Conservation (phyloP, 2,888 invertebrate genomes). For the Hypolimnas misippus region DNA sequence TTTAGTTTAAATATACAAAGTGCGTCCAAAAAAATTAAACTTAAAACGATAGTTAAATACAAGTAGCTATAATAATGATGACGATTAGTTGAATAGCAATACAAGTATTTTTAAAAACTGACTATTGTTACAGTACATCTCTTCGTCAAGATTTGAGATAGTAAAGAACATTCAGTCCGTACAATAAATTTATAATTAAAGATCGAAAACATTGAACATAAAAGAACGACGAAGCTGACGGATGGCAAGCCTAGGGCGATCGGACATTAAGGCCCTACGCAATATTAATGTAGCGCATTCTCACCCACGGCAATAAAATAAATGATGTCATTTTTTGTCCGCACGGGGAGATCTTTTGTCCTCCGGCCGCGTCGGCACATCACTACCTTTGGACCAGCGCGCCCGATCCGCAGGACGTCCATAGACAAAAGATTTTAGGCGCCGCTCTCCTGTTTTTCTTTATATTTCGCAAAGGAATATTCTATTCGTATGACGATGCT, state of each 20-base stretch:
- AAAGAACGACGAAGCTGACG: slow-evolving; percentile 54
- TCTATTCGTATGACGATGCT: slow-evolving; percentile 62
- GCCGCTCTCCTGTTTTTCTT: slow-evolving; percentile 74
- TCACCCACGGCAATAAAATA: slow-evolving; percentile 82
- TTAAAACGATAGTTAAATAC: neutral
- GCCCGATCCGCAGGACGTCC: slow-evolving; percentile 66
- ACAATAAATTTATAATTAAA: slow-evolving; percentile 33
- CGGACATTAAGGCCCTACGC: slow-evolving; percentile 75
- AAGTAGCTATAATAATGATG: neutral
- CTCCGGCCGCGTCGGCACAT: slow-evolving; percentile 68
- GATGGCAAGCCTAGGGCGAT: slow-evolving; percentile 76
- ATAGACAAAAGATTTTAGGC: slow-evolving; percentile 79
- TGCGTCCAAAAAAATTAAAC: neutral
- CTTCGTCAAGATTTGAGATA: slow-evolving; percentile 20
- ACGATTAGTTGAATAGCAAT: slow-evolving; percentile 15
- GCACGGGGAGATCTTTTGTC: slow-evolving; percentile 72
- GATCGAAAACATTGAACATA: slow-evolving; percentile 46
- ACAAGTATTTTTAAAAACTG: slow-evolving; percentile 25
- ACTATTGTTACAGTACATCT: slow-evolving; percentile 14
- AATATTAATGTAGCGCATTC: slow-evolving; percentile 81
- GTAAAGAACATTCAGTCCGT: slow-evolving; percentile 8
- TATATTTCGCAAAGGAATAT: slow-evolving; percentile 48
- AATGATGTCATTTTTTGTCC: slow-evolving; percentile 84
- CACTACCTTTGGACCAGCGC: slow-evolving; percentile 59
- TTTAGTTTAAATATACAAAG: neutral